A percentile compares a stretch with the other conserved stretches of the same genome.
Evolutionary conservation across 1,140 invertebrate genomes (phyloP).

Genomic region (Brachionus rotundiformis): DNA sequence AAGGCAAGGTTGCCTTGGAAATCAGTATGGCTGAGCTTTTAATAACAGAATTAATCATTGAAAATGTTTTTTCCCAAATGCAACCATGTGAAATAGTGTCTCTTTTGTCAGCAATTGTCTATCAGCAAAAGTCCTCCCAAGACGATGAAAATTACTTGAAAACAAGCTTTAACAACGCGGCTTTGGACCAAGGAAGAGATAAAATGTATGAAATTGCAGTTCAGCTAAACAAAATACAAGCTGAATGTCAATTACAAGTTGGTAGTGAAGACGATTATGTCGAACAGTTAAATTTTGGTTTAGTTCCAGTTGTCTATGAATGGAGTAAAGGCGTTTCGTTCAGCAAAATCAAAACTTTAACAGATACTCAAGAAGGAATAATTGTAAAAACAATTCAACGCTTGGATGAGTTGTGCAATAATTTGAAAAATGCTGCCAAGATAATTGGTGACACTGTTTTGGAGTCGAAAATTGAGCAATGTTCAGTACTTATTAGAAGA

Average conservation of each 20-base stretch:
- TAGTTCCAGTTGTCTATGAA: constrained; percentile 89
- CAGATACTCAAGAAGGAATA: constrained; percentile 76
- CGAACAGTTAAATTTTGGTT: constrained; percentile 80
- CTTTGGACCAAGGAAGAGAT: constrained; percentile 65
- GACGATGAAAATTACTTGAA: constrained; percentile 47
- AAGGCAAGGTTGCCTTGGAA: constrained; percentile 90
- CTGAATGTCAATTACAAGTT: constrained; percentile 66
- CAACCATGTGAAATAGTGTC: constrained; percentile 87
- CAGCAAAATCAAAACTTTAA: constrained; percentile 13
- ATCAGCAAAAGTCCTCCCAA: constrained; percentile 74
- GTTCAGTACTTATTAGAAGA: constrained; percentile 85
- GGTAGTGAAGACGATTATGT: constrained; percentile 66
- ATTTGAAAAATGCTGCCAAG: constrained; percentile 84
- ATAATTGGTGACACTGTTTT: constrained; percentile 88
- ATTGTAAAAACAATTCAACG: constrained; percentile 96
- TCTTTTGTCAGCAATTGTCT: constrained; percentile 84
- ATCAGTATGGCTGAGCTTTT: constrained; percentile 89
- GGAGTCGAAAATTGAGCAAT: constrained; percentile 90
- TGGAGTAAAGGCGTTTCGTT: constrained; percentile 74
- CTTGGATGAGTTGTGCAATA: constrained; percentile 81
- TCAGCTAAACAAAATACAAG: constrained; percentile 68
- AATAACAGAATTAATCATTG: constrained; percentile 91
- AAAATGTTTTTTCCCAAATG: constrained; percentile 82
- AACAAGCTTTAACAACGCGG: constrained; percentile 50
- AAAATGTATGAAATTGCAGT: constrained; percentile 66